A percentile compares a stretch with the other conserved stretches of the same genome.
These are phyloP conservation scores for Prorops nasuta DNA, from an alignment of 1,140 invertebrate species.

Conservation along the genomic window DNA sequence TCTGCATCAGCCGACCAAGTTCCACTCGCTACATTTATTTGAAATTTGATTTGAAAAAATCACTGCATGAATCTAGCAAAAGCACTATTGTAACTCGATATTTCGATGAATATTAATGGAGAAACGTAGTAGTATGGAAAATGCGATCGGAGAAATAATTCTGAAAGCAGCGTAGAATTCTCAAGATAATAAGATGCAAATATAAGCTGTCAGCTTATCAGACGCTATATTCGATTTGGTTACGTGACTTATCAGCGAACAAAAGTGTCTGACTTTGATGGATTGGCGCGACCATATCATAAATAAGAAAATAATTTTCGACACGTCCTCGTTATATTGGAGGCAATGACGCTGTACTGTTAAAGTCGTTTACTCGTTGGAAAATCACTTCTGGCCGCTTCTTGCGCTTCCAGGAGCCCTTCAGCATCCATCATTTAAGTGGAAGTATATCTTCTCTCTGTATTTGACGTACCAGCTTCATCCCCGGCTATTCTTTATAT, in stretches of 20 bases:
- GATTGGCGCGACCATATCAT: not conserved
- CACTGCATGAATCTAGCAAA: no score
- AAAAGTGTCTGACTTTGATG: not conserved
- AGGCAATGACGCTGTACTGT: conserved; percentile 1
- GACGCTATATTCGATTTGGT: no score
- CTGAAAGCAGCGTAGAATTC: no score
- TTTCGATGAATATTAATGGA: no score
- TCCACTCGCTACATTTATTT: no score
- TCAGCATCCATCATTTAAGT: conserved; percentile 35
- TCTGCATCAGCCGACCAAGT: conserved; percentile 1
- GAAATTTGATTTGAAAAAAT: no score
- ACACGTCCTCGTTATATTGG: conserved; percentile 1
- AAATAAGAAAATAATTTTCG: conserved; percentile 12
- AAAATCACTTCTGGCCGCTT: conserved; percentile 23
- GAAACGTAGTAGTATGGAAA: no score
- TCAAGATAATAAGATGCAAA: no score
- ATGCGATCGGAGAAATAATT: no score
- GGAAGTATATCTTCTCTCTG: conserved; percentile 26
- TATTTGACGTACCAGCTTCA: conserved; percentile 36
- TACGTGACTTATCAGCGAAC: no score
- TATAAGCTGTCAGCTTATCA: no score
- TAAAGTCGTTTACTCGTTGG: conserved; percentile 20
- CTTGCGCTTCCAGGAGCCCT: conserved; percentile 22
- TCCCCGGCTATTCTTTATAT: conserved; percentile 44
- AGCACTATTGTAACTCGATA: no score